A percentile compares a stretch with the other conserved stretches of the same genome.
Evolutionary conservation across 2,888 invertebrate species (phyloP).

Genomic region (Galerucella calmariensis): DNA sequence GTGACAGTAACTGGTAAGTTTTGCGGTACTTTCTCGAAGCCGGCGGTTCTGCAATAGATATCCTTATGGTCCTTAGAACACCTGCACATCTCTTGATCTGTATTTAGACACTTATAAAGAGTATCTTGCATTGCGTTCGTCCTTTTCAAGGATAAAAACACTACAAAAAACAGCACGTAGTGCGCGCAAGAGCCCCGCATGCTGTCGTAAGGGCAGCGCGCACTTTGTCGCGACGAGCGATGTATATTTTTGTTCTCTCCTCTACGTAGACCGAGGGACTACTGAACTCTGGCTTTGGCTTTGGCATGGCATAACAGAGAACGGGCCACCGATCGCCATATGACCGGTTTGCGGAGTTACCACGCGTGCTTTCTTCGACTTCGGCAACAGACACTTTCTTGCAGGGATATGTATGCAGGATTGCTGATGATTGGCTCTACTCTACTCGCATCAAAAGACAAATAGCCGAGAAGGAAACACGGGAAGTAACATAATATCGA

Average conservation of each 20-base stretch:
- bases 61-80: conserved; percentile 54
- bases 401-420: conserved; percentile 21
- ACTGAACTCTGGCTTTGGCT: conserved; percentile 43
- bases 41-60: conserved; percentile 54
- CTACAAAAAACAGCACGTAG: conserved; percentile 32
- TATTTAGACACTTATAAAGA: conserved; percentile 45
- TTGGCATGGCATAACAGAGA: conserved; percentile 25
- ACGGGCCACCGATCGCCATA: conserved; percentile 36
- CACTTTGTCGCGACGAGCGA: conserved; percentile 35
- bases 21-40: conserved; percentile 52
- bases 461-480: background rate
- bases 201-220: conserved; percentile 42
- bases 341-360: conserved; percentile 46
- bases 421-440: conserved; percentile 30
- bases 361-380: conserved; percentile 37
- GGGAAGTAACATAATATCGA: background rate
- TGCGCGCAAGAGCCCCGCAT: conserved; percentile 39
- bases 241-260: conserved; percentile 31
- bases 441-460: background rate
- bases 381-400: conserved; percentile 26
- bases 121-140: conserved; percentile 42
- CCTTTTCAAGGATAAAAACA: conserved; percentile 33
- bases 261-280: conserved; percentile 46
- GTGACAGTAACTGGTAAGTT: conserved; percentile 50
- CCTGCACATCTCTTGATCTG: conserved; percentile 50